Evolutionary conservation across 2,113 vertebrate genomes (phyloP), one percentile per base, ranked within the genome.

Genomic region (Mungos mungo): DNA sequence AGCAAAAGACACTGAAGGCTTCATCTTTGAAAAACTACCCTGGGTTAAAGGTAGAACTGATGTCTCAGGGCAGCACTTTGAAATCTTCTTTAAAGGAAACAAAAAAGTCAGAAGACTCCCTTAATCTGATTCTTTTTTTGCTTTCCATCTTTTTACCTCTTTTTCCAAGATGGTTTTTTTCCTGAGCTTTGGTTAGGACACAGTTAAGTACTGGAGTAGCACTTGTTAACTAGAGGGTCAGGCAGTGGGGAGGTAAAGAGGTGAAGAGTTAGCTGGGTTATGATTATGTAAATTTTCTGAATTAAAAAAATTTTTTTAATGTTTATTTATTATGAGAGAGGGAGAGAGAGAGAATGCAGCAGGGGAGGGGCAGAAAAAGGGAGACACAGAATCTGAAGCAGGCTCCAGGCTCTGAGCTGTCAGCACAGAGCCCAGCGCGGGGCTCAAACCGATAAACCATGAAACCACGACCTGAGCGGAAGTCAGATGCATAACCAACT

Each of bases 161-260:
- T 92, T 80, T 88, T 74, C 71, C 38, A 93, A 86, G 38, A 82
- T 4, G 65, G n/a, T 31, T 68, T 66, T 94, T 68, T 66, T 94
- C 65, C 50, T 77, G 38, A 84, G 7, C 7, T 63, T 79, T 1
- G 76, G 47, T 16, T 71, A 93, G n/a, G 74, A 82, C 35, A 94
- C 50, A 66, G 50, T 65, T 47, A 86, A 47, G 68, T 33, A 87
- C 41, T 47, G 8, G 13, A 66, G 74, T 50, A 68, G 71, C 85
- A 80, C 60, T 65, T 79, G 31, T 83, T 83, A 83, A 93, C 25
- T 93, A 47, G 4, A 63, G 35, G 12, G 14, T 35, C 9, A 16
- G 5, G 21, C 50, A 38, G 21, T 3, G 9, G 52, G 6, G 41
- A 18, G 16, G 47, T 15, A 29, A 63, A 91, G 80, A 74, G 38